Base-by-base conservation (phyloP, 1,140 invertebrate species). In the Hylaeus volcanicus region DNA sequence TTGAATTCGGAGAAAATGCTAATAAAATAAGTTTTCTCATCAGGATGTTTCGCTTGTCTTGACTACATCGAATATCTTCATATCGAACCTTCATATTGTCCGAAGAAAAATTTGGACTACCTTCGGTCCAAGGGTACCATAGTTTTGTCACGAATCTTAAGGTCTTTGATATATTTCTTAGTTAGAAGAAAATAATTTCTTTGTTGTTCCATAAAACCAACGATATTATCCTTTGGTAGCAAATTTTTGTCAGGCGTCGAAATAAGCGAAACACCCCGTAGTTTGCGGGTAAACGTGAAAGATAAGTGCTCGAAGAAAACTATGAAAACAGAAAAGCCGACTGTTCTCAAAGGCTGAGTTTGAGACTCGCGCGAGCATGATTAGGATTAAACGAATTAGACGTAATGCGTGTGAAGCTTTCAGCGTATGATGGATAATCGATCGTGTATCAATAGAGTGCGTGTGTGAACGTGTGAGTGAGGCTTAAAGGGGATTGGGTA, bases 1-100 rank as follows among this genome's bases (percentile, higher is more conserved):
- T 93, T 84, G 68, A 83, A 90, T 83, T 83, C 86, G 26, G 45
- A 69, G 39, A 9, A 5, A 60, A 58, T 43, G 9, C 75, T 26
- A 60, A 14, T 53, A 45, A 11, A 53, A 58, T 39, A 11, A 79
- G 55, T 26, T 45, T 9, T 14, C 26, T 45, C 64, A 9, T 9
- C 48, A 26, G 53, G 51, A n/a, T 65, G 61, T 64, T 74, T 79
- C 61, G 39, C 45, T 56, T 9, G 11, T 51, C 45, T 68, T 8
- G 61, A 26, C 48, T n/a, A 55, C 43, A 41, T 60, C 55, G 11
- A 70, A 60, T 69, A 9, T 48, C 14, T n/a, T 43, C 11, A 5
- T 14, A 55, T 71, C 55, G 26, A 26, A 26, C 26, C 26, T 26
- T 26, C 26, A 26, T 26, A 5, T 45, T 45, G 43, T 45, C 5